Base-by-base conservation (phyloP, 2,797 vertebrate species). In the Scyliorhinus canicula region DNA sequence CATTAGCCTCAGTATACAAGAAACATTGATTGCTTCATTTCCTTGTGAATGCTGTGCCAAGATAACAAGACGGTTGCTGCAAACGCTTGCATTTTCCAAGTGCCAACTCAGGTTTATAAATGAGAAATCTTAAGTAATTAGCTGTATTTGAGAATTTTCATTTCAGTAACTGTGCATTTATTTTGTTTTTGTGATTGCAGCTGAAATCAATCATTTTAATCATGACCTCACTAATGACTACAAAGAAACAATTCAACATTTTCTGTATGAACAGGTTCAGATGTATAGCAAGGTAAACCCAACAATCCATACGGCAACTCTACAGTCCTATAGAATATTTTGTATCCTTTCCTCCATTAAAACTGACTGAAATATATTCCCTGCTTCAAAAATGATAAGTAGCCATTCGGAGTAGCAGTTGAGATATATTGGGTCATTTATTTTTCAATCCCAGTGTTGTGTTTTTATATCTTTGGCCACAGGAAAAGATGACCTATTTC, bases 141-240 rank as follows among this genome's bases (percentile, higher is more conserved):
- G 31, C 47, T 55, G 12, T 19, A 55, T n/a, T 65, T 91, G 57
- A 65, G 60, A 65, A 63, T 44, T 55, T 74, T 52, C 47, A 69
- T 7, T 74, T 94, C 65, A 55, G 71, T 94, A 52, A 94, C 93
- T 74, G 65, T 90, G 16, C 63, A 52, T 55, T 71, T 69, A 28
- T 71, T n/a, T 94, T 52, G 28, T 71, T 71, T 74, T 71, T 94
- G 91, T 67, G 63, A 67, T 65, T 93, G 93, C 93, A 94, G 93
- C 93, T 94, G 93, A 94, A 94, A 74, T 94, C 44, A 94, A 94
- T 74, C 93, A 94, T 74, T 94, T 94, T 94, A 94, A 94, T 67
- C 28, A 35, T 69, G 93, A 94, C 1, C 93, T 94, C 24, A 35
- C 47, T 69, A 94, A 21, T 69, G 93, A 74, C 67, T 94, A 94